Base-by-base conservation (phyloP, 2,113 vertebrate genomes). In the Rana temporaria region DNA sequence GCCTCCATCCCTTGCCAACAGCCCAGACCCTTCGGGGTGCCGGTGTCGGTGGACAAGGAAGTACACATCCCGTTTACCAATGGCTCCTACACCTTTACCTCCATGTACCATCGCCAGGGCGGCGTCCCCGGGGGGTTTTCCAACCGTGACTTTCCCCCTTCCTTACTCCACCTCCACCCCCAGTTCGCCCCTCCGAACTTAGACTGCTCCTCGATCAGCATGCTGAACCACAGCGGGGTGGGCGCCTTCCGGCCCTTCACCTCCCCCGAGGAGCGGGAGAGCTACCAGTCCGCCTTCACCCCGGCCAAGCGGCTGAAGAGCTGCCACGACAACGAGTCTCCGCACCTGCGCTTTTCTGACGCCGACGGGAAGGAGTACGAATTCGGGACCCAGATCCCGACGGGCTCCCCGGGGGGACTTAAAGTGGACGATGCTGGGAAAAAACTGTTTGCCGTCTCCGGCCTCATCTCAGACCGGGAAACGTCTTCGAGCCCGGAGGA, bases 351-450 rank as follows among this genome's bases (percentile, higher is more conserved):
- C 87, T 99, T 98, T 93, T 98, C 98, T 11, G 98, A 99, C 19
- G 96, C 98, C 16, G 98, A 99, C 88, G 98, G 98, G 82, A 99
- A 99, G 96, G 98, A 99, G 90, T 99, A 99, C 0, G 98, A 99
- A 92, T 99, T 98, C 91, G 96, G 96, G 62, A 85, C 93, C 5
- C 98, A 98, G 89, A 94, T 99, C 87, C 95, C 97, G 80, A 95
- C 96, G 52, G 95, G 97, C 87, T 99, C 98, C 18, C 98, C 98
- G 0, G 94, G 96, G 85, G 95, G 96, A 84, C 93, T 99, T 90
- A 99, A 99, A 90, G 96, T 96, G 77, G 98, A 99, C 69, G 97
- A 99, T 85, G 94, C 95, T 1, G 96, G 97, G 82, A 99, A 99
- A 93, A 99, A 99, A 93, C 96, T 99, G 89, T 99, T 99, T 85